Conservation (phyloP, 2,797 vertebrate genomes). For the Coilia nasus region DNA sequence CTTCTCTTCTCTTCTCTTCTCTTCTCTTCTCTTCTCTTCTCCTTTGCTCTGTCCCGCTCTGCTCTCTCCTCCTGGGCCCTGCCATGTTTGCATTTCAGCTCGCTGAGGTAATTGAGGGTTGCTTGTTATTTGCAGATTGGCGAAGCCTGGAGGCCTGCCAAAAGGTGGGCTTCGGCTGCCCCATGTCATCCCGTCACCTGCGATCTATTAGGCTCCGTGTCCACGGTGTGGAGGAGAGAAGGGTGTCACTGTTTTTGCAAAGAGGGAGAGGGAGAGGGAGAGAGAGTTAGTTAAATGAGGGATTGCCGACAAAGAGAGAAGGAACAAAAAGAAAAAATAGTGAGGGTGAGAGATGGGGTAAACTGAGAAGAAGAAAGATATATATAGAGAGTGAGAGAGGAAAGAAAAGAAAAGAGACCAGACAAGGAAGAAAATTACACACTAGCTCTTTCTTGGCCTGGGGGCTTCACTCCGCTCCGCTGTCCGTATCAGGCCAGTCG, state of each 20-base stretch:
- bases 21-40: not conserved
- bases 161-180: constrained; percentile 10
- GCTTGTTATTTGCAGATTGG: constrained; percentile 57
- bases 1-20: not conserved
- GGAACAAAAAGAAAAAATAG: not conserved
- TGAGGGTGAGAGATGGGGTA: not conserved
- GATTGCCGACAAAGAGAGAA: not conserved
- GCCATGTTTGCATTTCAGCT: constrained; percentile 43
- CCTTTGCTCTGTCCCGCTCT: too few species aligned
- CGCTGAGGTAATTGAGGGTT: constrained; percentile 46
- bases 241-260: not conserved
- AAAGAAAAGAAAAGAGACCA: too few species aligned
- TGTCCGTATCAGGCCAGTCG: not conserved
- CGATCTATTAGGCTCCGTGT: not conserved
- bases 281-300: not conserved
- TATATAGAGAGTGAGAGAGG: too few species aligned
- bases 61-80: not conserved
- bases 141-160: constrained; percentile 61
- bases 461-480: too few species aligned
- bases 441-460: too few species aligned
- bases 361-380: not conserved
- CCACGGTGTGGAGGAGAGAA: not conserved
- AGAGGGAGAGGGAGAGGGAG: not conserved
- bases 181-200: not conserved
- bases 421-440: too few species aligned